phyloP scores from a whole-genome alignment of 2,888 invertebrate species.

The Pycnomerus fuliginosus region DNA sequence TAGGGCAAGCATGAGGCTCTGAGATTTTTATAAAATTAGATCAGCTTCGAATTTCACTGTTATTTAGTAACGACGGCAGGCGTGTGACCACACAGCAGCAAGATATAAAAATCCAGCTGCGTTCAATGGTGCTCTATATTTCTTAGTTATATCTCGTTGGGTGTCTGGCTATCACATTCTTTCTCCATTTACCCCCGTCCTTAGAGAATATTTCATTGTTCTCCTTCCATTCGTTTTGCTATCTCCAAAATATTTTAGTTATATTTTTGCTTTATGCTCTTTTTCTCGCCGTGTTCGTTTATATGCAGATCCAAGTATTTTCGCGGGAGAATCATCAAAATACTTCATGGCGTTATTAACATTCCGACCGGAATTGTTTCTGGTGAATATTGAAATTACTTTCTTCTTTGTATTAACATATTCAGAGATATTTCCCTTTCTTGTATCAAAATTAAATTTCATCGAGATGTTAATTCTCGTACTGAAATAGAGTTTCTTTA shows the following conservation, averaged over 20 bases:
- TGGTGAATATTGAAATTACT: constrained; percentile 13
- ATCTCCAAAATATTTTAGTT: constrained; percentile 15
- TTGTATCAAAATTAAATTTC: too few species aligned
- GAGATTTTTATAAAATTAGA: too few species aligned
- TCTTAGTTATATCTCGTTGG: constrained; percentile 31
- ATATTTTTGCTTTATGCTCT: constrained; percentile 12
- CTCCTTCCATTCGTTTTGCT: constrained; percentile 11
- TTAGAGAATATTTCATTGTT: constrained; percentile 19
- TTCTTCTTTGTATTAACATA: constrained; percentile 6
- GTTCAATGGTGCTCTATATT: constrained; percentile 28
- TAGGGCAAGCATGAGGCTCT: too few species aligned
- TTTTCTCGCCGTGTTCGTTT: constrained; percentile 13
- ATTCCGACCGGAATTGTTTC: constrained; percentile 13
- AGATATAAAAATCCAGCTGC: constrained; percentile 25
- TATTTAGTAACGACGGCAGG: too few species aligned
- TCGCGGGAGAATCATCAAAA: constrained; percentile 11
- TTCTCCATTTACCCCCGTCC: constrained; percentile 17
- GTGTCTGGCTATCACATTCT: constrained; percentile 29
- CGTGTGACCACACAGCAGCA: constrained; percentile 24
- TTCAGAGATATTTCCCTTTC: constrained; percentile 5
- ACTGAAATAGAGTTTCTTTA: neutral
- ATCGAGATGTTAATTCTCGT: neutral
- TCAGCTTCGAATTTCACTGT: too few species aligned
- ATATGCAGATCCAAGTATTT: constrained; percentile 16
- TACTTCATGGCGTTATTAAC: constrained; percentile 14